Base-by-base conservation (phyloP, 1,140 invertebrate species). In the Musca vetustissima region DNA sequence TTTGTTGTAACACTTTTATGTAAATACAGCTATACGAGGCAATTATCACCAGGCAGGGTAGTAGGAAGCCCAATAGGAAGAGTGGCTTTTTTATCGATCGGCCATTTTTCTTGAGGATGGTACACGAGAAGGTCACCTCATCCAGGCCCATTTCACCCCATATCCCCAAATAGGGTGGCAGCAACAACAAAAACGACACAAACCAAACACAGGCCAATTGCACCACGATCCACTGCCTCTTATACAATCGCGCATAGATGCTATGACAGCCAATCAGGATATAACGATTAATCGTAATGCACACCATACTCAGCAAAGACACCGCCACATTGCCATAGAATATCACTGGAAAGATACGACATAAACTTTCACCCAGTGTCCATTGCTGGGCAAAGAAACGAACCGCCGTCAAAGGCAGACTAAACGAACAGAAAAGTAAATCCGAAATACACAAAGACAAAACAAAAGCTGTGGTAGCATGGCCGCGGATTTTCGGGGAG, bases 281-380 rank as follows among this genome's bases (percentile, higher is more conserved):
- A 81, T 93, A 94, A 81, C 93, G 94, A 83, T 95, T 95, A 61
- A 95, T 85, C 17, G 94, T 94, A 73, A 96, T 95, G 69, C 91
- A 92, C 32, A 94, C 93, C 90, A 96, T 95, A 75, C 92, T 94
- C 52, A 95, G 85, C 24, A 96, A 83, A 0, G 92, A 95, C 14
- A 93, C 91, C 1, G 92, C 93, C 14, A 95, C 92, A 77, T 95
- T 95, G 66, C 92, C 93, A 80, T 95, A 95, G 83, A 95, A 94
- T 73, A 95, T 89, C 70, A 95, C 90, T 0, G 93, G 93, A 83
- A 95, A 96, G 76, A 95, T 86, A 79, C 89, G 88, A 80, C 93
- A 95, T 14, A 94, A 85, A 1, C 86, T 86, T 1, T 89, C 87
- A 1, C 93, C 93, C n/a, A 94, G 85, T 32, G 90, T 86, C 93